Conservation (phyloP, 2,113 vertebrate genomes). For the Zapus hudsonius region DNA sequence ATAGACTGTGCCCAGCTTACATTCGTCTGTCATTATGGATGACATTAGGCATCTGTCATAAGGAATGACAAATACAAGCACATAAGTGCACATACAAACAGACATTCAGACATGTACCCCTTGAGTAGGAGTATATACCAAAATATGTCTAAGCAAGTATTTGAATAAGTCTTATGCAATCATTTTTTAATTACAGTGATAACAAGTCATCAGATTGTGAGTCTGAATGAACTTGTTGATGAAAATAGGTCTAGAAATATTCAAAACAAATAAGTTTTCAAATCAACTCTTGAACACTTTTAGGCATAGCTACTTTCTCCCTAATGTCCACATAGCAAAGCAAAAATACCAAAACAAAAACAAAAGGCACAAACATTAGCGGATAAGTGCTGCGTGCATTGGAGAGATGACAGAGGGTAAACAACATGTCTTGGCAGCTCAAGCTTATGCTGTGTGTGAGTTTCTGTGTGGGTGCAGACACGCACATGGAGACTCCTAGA, state of each 20-base stretch:
- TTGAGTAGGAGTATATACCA: not conserved
- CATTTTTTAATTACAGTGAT: not conserved
- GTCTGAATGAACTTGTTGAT: not conserved
- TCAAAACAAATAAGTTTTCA: not conserved
- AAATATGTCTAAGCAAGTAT: not conserved
- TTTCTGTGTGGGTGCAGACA: not conserved
- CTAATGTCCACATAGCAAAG: not conserved
- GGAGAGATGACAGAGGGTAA: not conserved
- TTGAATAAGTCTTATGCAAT: not conserved
- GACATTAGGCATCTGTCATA: not conserved
- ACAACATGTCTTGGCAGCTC: not conserved
- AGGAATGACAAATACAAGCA: not conserved
- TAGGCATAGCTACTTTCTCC: not conserved
- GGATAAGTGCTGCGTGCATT: not conserved
- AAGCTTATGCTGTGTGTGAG: not conserved
- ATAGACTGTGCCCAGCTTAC: not conserved
- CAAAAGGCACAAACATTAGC: not conserved
- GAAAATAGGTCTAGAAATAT: not conserved
- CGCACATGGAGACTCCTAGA: too few relatives aligned
- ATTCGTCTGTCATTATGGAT: not conserved
- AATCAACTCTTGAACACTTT: not conserved
- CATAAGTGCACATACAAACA: accelerated
- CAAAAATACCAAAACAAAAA: not conserved
- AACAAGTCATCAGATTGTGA: not conserved
- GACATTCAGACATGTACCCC: accelerated